phyloP scores from a whole-genome alignment of 2,113 vertebrate species.

The Nematolebias whitei region DNA sequence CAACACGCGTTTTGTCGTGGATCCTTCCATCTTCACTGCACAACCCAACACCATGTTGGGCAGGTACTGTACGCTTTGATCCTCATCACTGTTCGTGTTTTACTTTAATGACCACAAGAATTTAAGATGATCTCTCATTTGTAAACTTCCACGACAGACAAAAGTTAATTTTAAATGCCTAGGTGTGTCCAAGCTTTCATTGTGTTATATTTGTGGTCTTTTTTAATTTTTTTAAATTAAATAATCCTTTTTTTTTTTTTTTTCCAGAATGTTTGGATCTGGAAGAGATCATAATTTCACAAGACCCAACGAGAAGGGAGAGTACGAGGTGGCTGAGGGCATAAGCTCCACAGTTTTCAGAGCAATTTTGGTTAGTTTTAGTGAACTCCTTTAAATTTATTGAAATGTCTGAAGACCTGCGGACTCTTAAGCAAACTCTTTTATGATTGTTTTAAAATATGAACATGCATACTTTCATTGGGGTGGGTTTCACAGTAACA shows the following conservation, averaged over 20 bases:
- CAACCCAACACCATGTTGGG: slow-evolving; percentile 99
- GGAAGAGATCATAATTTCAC: slow-evolving; percentile 99
- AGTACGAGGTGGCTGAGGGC: slow-evolving; percentile 97
- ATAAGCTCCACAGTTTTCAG: slow-evolving; percentile 98
- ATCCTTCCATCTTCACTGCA: slow-evolving; percentile 96
- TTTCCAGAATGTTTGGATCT: slow-evolving; percentile 96
- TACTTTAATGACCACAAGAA: neutral
- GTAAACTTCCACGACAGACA: too few species aligned
- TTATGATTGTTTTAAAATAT: too few species aligned
- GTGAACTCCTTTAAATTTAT: neutral
- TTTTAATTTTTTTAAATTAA: slow-evolving; percentile 10
- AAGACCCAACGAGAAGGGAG: slow-evolving; percentile 97
- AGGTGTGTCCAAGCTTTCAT: neutral
- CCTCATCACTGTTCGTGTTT: slow-evolving; percentile 1
- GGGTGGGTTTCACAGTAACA: too few species aligned
- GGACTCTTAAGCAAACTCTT: too few species aligned
- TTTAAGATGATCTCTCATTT: neutral
- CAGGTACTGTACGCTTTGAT: slow-evolving; percentile 78
- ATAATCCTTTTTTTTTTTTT: slow-evolving; percentile 9
- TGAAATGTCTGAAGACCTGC: neutral
- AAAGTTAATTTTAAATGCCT: too few species aligned
- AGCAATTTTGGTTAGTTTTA: slow-evolving; percentile 91
- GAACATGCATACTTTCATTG: too few species aligned
- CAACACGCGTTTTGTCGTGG: slow-evolving; percentile 98
- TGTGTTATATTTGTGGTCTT: neutral